Evolutionary conservation across 2,113 vertebrate genomes (phyloP).

Genomic region (Taxidea taxus): DNA sequence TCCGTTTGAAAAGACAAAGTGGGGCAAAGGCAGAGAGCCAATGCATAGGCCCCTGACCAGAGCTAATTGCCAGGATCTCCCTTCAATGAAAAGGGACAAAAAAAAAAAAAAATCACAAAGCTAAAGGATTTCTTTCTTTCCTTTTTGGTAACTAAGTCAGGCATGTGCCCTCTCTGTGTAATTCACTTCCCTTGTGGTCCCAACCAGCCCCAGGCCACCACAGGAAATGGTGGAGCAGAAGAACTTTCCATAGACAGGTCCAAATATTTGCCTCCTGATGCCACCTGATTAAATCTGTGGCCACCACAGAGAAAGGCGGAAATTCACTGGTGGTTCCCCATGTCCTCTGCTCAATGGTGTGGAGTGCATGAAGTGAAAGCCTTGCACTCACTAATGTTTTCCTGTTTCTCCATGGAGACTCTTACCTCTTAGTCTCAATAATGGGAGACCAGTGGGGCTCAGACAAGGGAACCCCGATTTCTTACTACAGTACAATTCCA

Average conservation of each 20-base stretch:
- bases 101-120: background rate
- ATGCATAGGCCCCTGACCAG: background rate
- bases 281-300: slow-evolving; percentile 76
- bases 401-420: background rate
- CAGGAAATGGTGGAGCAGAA: slow-evolving; percentile 62
- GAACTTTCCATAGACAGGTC: slow-evolving; percentile 80
- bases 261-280: slow-evolving; percentile 79
- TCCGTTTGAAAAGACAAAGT: background rate
- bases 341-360: background rate
- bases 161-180: slow-evolving; percentile 18
- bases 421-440: background rate
- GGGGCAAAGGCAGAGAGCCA: slow-evolving; percentile 10
- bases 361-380: fast-evolving
- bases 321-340: background rate
- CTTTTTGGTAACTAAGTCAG: slow-evolving; percentile 59
- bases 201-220: slow-evolving; percentile 50
- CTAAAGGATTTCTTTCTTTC: background rate
- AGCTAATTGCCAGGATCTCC: background rate
- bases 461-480: background rate
- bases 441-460: background rate
- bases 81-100: slow-evolving; percentile 31
- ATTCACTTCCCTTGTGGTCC: slow-evolving; percentile 25
- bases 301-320: background rate
- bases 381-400: fast-evolving
- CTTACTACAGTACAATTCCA: background rate